A percentile compares a stretch with the other conserved stretches of the same genome.
Evolutionary conservation across 2,888 invertebrate genomes (phyloP).

Genomic region (Itoplectis maculator): DNA sequence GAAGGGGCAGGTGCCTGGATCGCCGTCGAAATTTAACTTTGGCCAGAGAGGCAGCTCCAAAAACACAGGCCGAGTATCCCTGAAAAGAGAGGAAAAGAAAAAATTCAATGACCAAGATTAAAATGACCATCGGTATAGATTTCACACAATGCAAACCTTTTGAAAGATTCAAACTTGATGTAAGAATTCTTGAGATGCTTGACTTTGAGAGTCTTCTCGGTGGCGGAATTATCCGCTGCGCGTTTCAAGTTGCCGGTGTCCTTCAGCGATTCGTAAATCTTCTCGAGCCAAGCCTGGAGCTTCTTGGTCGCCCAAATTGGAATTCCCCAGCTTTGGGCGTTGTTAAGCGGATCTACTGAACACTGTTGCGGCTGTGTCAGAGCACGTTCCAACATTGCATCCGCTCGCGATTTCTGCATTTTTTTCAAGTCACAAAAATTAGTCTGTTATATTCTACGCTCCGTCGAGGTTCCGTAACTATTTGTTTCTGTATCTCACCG

Average conservation of each 20-base stretch:
- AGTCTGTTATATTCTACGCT: not conserved
- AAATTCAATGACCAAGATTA: constrained; percentile 21
- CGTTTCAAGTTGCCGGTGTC: constrained; percentile 75
- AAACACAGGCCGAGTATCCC: constrained; percentile 87
- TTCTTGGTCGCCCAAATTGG: constrained; percentile 86
- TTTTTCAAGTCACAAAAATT: not conserved
- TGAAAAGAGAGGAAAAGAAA: constrained; percentile 70
- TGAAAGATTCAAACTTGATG: constrained; percentile 90
- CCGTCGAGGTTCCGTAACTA: not conserved
- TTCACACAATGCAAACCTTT: constrained; percentile 84
- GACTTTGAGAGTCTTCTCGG: constrained; percentile 83
- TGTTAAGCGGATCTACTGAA: constrained; percentile 85
- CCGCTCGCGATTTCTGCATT: constrained; percentile 88
- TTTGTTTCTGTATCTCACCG: constrained; percentile 73
- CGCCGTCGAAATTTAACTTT: constrained; percentile 85
- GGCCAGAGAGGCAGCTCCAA: constrained; percentile 89
- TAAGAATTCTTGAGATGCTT: constrained; percentile 89
- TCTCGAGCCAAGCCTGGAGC: constrained; percentile 86
- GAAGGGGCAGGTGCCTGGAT: constrained; percentile 84
- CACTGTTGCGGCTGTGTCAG: constrained; percentile 85
- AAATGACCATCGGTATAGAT: not conserved
- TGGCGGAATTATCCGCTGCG: constrained; percentile 72
- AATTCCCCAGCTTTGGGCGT: constrained; percentile 85
- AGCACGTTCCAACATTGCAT: constrained; percentile 93
- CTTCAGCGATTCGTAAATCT: constrained; percentile 87